These are phyloP conservation scores for Scrobipalpa atriplicella DNA, from an alignment of 2,888 invertebrate genomes.

Conservation along the genomic window DNA sequence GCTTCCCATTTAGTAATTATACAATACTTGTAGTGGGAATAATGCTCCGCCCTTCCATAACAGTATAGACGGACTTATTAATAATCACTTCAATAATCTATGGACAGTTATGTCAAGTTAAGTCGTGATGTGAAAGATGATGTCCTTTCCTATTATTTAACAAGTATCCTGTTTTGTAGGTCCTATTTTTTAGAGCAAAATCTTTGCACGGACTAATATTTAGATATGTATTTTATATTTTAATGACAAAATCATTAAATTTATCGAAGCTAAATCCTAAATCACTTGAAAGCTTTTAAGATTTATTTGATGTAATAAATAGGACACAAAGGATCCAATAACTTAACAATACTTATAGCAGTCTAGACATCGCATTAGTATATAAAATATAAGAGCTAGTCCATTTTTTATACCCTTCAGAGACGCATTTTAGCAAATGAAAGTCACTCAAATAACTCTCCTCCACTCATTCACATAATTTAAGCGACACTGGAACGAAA, in stretches of 20 bases:
- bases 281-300: not conserved
- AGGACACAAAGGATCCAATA: not conserved
- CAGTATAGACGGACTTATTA: no score
- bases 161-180: no score
- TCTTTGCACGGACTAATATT: no score
- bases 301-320: not conserved
- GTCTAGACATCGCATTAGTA: conserved; percentile 18
- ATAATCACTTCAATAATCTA: no score
- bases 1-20: no score
- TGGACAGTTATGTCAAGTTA: no score
- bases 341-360: not conserved
- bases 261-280: not conserved
- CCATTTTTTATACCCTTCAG: conserved; percentile 7
- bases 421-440: conserved; percentile 10
- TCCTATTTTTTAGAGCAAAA: no score
- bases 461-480: not conserved
- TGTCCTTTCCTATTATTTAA: no score
- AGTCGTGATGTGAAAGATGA: no score
- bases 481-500: not conserved
- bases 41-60: no score
- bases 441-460: not conserved
- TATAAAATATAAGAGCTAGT: not conserved
- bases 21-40: no score
- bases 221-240: no score
- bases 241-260: not conserved